Base-by-base conservation (phyloP, 2,888 invertebrate species). In the Neoitamus cyanurus region DNA sequence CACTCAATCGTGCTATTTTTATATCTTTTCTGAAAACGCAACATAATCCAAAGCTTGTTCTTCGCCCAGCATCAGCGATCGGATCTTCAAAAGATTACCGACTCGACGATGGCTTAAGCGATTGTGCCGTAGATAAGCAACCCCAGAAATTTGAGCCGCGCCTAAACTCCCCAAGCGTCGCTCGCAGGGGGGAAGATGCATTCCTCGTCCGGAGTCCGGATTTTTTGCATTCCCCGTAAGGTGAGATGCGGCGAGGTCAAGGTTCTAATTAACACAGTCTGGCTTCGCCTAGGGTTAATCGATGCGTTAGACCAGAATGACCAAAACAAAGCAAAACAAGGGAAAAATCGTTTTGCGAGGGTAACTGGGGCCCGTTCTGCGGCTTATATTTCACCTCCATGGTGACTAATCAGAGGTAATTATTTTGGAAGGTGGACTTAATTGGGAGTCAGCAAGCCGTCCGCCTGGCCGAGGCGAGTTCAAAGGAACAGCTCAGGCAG, bases 221-320 rank as follows among this genome's bases (percentile, higher is more conserved):
- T 30, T 70, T 70, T 70, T 70, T n/a, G 31, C 70, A 70, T 31
- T 70, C 70, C 70, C 6, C 70, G 31, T n/a, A 70, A 70, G 31
- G 31, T 70, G 70, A 70, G 70, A 70, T 5, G 70, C 30, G 42
- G 46, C n/a, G 34, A 75, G 75, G 75, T 75, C 75, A 75, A 75
- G 75, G 75, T 11, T 75, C 75, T 75, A 75, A 75, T 75, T 75
- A 75, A 28, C 42, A 42, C 25, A 25, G 75, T 75, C 75, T 75
- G 75, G 42, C 75, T 46, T 75, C 75, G 20, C 20, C 42, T 75
- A 42, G 28, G 75, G 20, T 9, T 75, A 75, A 75, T 75, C 75
- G 15, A 42, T 75, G 46, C 75, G 75, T 75, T 75, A 42, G 75
- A 75, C 75, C 28, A 46, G 75, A 75, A 75, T 75, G 28, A n/a